Conservation (phyloP, 2,797 vertebrate genomes). For the Eidolon dupreanum region DNA sequence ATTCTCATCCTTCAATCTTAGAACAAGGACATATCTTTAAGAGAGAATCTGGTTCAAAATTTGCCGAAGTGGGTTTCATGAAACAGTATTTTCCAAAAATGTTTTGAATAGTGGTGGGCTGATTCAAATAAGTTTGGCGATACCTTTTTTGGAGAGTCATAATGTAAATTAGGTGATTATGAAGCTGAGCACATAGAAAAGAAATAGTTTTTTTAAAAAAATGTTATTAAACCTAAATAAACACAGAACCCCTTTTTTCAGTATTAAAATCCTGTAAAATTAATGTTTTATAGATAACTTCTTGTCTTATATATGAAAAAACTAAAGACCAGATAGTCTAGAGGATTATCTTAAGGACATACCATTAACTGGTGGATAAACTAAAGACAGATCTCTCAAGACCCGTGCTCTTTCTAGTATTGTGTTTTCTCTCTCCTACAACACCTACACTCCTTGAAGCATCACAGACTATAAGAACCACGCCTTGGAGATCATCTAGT, state of each 20-base stretch:
- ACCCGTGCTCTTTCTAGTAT: not conserved
- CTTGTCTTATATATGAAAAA: not conserved
- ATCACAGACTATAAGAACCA: not conserved
- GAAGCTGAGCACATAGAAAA: not conserved
- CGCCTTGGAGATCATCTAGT: not conserved
- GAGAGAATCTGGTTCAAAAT: not conserved
- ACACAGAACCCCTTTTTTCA: not conserved
- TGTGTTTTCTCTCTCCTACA: not conserved
- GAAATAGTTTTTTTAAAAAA: not conserved
- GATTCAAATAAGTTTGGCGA: not conserved
- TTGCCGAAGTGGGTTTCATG: not conserved
- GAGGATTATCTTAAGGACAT: not conserved
- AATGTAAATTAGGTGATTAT: not conserved
- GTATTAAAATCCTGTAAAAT: slow-evolving; percentile 16
- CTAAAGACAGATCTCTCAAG: not conserved
- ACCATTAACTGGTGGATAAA: not conserved
- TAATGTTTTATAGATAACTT: not conserved
- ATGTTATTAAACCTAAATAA: slow-evolving; percentile 24
- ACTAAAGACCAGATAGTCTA: not conserved
- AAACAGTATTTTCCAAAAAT: slow-evolving; percentile 1
- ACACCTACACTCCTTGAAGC: not conserved
- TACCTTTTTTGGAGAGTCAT: not conserved
- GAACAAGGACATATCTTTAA: not conserved
- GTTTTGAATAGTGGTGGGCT: not conserved
- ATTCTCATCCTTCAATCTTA: slow-evolving; percentile 16